Conservation (phyloP, 2,113 vertebrate genomes). For the Dipodomys stephensi region DNA sequence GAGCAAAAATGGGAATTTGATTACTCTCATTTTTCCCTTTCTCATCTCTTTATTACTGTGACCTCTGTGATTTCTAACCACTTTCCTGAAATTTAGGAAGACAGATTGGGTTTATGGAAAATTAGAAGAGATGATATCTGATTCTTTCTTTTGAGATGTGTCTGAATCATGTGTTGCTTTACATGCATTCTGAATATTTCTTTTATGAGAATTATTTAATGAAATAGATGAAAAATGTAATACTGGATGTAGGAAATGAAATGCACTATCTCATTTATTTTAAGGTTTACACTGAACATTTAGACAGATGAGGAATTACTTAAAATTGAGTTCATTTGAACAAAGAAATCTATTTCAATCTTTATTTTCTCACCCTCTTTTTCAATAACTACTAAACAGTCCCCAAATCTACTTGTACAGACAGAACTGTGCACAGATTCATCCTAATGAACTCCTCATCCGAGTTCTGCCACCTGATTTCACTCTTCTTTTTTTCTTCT, state of each 20-base stretch:
- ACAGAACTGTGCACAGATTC: neutral
- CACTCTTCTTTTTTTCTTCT: neutral
- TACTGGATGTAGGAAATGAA: slow-evolving; percentile 58
- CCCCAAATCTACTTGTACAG: neutral
- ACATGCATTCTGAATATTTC: slow-evolving; percentile 53
- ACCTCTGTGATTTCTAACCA: slow-evolving; percentile 74
- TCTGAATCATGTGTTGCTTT: slow-evolving; percentile 60
- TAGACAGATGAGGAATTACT: slow-evolving; percentile 65
- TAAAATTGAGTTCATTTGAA: slow-evolving; percentile 27
- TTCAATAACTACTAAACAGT: slow-evolving; percentile 11
- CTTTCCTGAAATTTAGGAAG: slow-evolving; percentile 73
- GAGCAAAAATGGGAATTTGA: slow-evolving; percentile 76
- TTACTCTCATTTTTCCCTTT: slow-evolving; percentile 70
- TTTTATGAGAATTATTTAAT: slow-evolving; percentile 63
- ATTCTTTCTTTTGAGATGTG: slow-evolving; percentile 56
- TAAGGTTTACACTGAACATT: slow-evolving; percentile 46
- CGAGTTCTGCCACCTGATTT: neutral
- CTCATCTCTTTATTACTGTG: slow-evolving; percentile 58
- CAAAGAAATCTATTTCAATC: slow-evolving; percentile 31
- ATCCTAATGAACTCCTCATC: slow-evolving; percentile 44
- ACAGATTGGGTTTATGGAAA: slow-evolving; percentile 76
- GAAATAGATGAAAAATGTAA: slow-evolving; percentile 55
- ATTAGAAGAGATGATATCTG: slow-evolving; percentile 74
- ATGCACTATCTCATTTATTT: slow-evolving; percentile 70
- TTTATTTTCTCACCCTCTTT: neutral